phyloP scores from a whole-genome alignment of 92 coral and sea anemone genomes.

The Anthopleura xanthogrammica region DNA sequence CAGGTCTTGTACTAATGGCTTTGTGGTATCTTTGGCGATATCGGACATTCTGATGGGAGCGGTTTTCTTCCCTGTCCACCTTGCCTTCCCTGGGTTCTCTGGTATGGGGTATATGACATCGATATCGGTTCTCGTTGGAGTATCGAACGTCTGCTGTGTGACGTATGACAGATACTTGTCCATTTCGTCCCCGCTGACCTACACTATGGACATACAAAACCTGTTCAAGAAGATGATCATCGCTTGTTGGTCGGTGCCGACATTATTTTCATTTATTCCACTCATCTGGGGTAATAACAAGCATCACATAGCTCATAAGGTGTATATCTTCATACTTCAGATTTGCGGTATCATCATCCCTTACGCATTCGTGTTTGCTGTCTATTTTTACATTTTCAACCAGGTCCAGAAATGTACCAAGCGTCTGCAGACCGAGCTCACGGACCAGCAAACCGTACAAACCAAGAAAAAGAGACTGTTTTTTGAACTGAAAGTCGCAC shows the following conservation, averaged over 20 bases:
- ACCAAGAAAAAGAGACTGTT: slow-evolving; percentile 21
- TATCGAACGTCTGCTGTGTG: slow-evolving; percentile 52
- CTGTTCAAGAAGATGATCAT: slow-evolving; percentile 34
- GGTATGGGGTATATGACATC: slow-evolving; percentile 29
- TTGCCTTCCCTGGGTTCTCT: slow-evolving; percentile 32
- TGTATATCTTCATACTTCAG: slow-evolving; percentile 37
- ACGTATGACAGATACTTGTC: slow-evolving; percentile 61
- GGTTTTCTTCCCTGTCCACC: slow-evolving; percentile 59
- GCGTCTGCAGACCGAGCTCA: slow-evolving; percentile 33
- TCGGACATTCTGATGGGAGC: slow-evolving; percentile 82
- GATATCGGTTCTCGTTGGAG: slow-evolving; percentile 40
- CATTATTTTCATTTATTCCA: slow-evolving; percentile 28
- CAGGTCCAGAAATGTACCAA: slow-evolving; percentile 53
- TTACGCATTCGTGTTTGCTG: slow-evolving; percentile 37
- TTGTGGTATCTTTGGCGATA: slow-evolving; percentile 82
- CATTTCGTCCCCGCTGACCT: slow-evolving; percentile 41
- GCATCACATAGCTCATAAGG: slow-evolving; percentile 33
- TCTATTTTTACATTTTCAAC: slow-evolving; percentile 47
- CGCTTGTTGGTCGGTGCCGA: slow-evolving; percentile 43
- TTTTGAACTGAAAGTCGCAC: slow-evolving; percentile 43
- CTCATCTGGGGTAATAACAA: slow-evolving; percentile 29
- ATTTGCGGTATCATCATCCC: slow-evolving; percentile 55
- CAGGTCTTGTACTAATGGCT: slow-evolving; percentile 67
- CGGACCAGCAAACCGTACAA: not conserved
- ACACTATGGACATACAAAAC: slow-evolving; percentile 37